Evolutionary conservation across 2,888 invertebrate species (phyloP), one percentile per base, ranked within the genome.

Genomic region (Camponotus fellah): DNA sequence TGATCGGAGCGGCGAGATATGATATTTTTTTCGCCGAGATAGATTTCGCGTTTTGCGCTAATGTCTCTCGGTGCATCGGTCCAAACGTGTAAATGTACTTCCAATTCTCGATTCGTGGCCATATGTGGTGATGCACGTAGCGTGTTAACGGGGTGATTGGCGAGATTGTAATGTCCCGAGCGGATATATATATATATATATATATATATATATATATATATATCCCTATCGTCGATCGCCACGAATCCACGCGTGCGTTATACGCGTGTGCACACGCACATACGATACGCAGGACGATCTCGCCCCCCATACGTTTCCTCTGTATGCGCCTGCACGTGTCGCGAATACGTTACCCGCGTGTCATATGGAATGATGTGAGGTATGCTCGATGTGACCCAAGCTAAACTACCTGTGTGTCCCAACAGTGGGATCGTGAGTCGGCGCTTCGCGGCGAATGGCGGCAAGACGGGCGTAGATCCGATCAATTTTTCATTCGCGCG

Each of bases 61-160:
- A 88, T 95, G 95, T 95, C 95, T 95, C 95, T 93, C 95, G 95
- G 95, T 95, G 95, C 96, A 90, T 91, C 83, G 71, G 85, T 83
- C 82, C 86, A 82, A 64, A 76, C 85, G 74, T 76, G 85, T 84
- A 26, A 43, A 34, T 32, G 17, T 43, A 76, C 65, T 77, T 64
- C 85, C 75, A 82, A 79, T 65, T 82, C 81, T 64, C 82, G 74
- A 85, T 77, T 74, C 32, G 53, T 43, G 74, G 58, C 12, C 71
- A 21, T 26, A 17, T 43, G 62, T 71, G 72, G 46, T 60, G 43
- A 75, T 60, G 49, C 53, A 43, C 49, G 26, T 65, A 81, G 26
- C 40, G 79, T 26, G 34, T 60, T 58, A 68, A 64, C 66, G 56
- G 72, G 74, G 65, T 77, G 58, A 83, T 81, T n/a, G 46, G 46